Percentiles rank a stretch among this genome's conserved stretches.
Evolutionary conservation across 2,888 invertebrate genomes (phyloP).

Genomic region (Orchesella flavescens): DNA sequence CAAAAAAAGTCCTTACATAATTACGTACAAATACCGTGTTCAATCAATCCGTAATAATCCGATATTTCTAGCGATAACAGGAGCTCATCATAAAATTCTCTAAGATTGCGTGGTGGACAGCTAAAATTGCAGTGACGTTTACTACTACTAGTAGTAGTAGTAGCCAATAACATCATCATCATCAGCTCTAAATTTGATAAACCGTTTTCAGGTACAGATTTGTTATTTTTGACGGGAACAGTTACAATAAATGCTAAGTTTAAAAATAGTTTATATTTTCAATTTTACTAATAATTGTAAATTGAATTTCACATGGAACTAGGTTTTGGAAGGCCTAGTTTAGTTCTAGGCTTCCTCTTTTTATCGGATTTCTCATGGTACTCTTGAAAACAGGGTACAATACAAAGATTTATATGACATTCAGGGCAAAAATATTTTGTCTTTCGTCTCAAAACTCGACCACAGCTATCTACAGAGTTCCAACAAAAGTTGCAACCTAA

Average conservation of each 20-base stretch:
- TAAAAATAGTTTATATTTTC: conserved; percentile 11
- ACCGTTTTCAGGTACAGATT: conserved; percentile 43
- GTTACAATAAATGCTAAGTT: conserved; percentile 5
- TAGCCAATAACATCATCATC: not conserved
- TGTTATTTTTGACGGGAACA: conserved; percentile 2
- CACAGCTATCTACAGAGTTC: conserved; percentile 90
- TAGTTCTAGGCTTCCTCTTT: conserved; percentile 73
- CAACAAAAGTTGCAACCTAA: conserved; percentile 86
- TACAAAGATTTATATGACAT: conserved; percentile 90
- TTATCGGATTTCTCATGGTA: conserved; percentile 81
- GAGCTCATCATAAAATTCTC: too few species aligned
- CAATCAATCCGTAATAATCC: too few species aligned
- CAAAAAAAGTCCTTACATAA: too few species aligned
- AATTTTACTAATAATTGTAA: not conserved
- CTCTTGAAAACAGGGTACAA: conserved; percentile 91
- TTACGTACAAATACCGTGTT: too few species aligned
- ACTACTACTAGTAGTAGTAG: not conserved
- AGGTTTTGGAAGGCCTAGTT: conserved; percentile 75
- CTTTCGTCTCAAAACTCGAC: conserved; percentile 86
- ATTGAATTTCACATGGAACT: conserved; percentile 74
- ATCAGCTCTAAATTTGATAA: not conserved
- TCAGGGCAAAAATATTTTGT: conserved; percentile 93
- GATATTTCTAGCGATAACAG: too few species aligned
- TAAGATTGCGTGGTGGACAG: too few species aligned
- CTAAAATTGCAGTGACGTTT: too few species aligned